These are phyloP conservation scores for Catharus minimus DNA, from an alignment of 2,113 vertebrate genomes.

Conservation along the genomic window DNA sequence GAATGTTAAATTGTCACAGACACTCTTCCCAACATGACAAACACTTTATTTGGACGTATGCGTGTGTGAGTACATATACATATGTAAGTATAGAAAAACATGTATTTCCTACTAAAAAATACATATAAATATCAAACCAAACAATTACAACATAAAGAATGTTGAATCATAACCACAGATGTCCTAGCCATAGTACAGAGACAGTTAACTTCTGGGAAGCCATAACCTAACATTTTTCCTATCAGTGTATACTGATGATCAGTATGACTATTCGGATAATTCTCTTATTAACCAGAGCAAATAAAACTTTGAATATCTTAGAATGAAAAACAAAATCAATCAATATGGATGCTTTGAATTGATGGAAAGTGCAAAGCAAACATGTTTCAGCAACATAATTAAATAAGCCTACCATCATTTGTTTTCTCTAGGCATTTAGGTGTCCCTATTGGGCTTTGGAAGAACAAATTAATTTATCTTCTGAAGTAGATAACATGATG, in stretches of 20 bases:
- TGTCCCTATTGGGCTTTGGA: background rate
- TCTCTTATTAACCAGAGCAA: background rate
- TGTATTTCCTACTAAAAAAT: conserved; percentile 1
- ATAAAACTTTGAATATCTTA: background rate
- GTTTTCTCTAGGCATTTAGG: background rate
- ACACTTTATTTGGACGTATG: background rate
- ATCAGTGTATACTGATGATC: background rate
- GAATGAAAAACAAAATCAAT: background rate
- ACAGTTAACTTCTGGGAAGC: background rate
- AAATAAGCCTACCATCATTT: background rate
- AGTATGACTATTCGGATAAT: background rate
- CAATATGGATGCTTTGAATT: background rate
- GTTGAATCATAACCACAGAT: background rate
- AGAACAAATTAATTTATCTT: background rate
- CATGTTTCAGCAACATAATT: background rate
- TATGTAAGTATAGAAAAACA: background rate
- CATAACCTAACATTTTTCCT: background rate
- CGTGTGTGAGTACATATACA: background rate
- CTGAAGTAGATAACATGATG: background rate
- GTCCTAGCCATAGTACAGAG: background rate
- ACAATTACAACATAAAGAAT: background rate
- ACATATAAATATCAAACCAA: background rate
- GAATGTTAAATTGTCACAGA: background rate
- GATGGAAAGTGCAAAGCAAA: conserved; percentile 21
- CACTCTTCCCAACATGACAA: background rate